Percentiles rank a stretch among this genome's conserved stretches.
These are phyloP conservation scores for Aporrectodea caliginosa DNA, from an alignment of 1,140 invertebrate genomes.

Conservation along the genomic window DNA sequence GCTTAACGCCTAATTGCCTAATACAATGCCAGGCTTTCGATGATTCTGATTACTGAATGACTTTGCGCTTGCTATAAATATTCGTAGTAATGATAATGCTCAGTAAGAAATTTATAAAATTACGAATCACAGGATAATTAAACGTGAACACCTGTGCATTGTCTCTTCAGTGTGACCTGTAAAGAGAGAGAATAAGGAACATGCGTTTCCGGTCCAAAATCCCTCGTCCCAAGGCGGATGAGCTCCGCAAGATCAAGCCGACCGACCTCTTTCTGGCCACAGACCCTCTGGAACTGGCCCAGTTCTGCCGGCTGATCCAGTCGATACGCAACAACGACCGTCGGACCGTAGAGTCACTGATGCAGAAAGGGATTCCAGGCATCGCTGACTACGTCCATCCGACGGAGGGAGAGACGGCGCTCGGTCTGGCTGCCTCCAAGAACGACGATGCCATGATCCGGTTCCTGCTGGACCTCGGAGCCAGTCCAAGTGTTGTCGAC, in stretches of 20 bases:
- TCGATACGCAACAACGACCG: constrained; percentile 52
- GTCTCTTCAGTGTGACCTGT: too few relatives aligned
- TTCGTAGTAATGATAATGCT: too few relatives aligned
- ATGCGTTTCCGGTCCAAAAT: too few relatives aligned
- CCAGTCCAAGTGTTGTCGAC: constrained; percentile 56
- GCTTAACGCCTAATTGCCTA: too few relatives aligned
- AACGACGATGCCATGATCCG: constrained; percentile 32
- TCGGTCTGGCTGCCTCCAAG: constrained; percentile 43
- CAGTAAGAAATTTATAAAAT: too few relatives aligned
- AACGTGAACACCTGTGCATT: too few relatives aligned
- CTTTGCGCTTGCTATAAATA: too few relatives aligned
- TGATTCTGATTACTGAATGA: too few relatives aligned
- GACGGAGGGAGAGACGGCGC: constrained; percentile 50
- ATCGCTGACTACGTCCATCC: constrained; percentile 56
- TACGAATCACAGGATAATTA: too few relatives aligned
- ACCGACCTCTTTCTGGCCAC: constrained; percentile 1
- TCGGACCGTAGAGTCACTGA: constrained; percentile 51
- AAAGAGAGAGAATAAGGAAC: too few relatives aligned
- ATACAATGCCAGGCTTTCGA: too few relatives aligned
- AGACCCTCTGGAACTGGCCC: constrained; percentile 45
- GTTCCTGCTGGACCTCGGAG: constrained; percentile 46
- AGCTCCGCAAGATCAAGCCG: not conserved
- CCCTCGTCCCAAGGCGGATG: too few relatives aligned
- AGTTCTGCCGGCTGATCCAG: constrained; percentile 56
- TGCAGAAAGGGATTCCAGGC: constrained; percentile 49